Evolutionary conservation across 2,797 vertebrate species (phyloP), one percentile per base, ranked within the genome.

Genomic region (Ceryle rudis): DNA sequence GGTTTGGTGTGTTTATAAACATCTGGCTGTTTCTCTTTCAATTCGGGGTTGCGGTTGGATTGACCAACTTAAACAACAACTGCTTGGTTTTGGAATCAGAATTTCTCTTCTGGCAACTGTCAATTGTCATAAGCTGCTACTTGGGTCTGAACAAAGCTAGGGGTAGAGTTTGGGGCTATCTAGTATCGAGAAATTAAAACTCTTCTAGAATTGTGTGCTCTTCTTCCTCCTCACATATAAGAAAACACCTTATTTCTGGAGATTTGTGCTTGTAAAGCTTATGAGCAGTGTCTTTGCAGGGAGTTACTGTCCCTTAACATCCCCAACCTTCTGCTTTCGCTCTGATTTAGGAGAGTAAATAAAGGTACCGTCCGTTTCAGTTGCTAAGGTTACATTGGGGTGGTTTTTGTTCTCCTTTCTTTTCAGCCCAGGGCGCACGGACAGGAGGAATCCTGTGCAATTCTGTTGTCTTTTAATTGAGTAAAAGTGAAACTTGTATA

Each of bases 391-490:
- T 87, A 58, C 22, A 0, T 8, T 28, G 58, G 20, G 29, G 16
- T 71, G 21, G 5, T 9, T 21, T 73, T 74, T 85, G 81, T 62
- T 19, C 44, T 80, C 54, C 7, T 0, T 82, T 86, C 81, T 75
- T 67, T 67, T 20, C 49, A 80, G 60, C 47, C 6, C 13, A 23
- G 70, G 79, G 58, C 49, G 72, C 42, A 16, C 7, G 70, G 62
- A 12, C 39, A 19, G 44, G 62, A 96, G 86, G 78, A 91, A 77
- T 81, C 82, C 18, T 70, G 3, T 29, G 46, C n/a, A 3, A 65
- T 84, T 81, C 71, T 86, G 15, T 79, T 87, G 70, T 52, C 73
- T 88, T 88, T 86, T 66, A 62, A 31, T 26, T 42, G 90, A 75
- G 57, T 90, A 66, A 71, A 78, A 89, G 83, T 67, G 81, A 87